Evolutionary conservation across 1,140 invertebrate species (phyloP).

Genomic region (Phymastichus coffea): DNA sequence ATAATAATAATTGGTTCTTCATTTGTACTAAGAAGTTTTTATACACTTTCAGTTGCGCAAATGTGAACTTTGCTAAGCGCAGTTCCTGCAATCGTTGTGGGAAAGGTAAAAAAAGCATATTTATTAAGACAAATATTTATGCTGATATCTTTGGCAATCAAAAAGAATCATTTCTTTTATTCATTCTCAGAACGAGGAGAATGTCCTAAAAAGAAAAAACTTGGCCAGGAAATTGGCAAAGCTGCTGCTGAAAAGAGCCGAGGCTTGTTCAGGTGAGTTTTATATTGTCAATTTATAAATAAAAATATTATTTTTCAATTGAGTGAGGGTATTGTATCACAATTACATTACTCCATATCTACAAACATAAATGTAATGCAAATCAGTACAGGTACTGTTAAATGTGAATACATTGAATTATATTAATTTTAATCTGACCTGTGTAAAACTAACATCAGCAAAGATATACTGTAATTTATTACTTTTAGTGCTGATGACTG

Average conservation of each 20-base stretch:
- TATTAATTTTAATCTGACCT: no score
- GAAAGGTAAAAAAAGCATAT: slow-evolving; percentile 57
- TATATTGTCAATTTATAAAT: not conserved
- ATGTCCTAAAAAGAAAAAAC: slow-evolving; percentile 79
- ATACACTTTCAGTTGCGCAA: slow-evolving; percentile 72
- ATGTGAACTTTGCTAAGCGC: slow-evolving; percentile 92
- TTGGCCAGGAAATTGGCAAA: slow-evolving; percentile 97
- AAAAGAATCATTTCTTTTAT: slow-evolving; percentile 24
- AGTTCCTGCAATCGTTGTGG: slow-evolving; percentile 90
- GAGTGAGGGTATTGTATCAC: no score
- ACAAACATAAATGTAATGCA: no score
- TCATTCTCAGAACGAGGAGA: slow-evolving; percentile 59
- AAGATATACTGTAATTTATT: slow-evolving; percentile 16
- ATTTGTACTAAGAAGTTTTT: not conserved
- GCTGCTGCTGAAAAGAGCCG: slow-evolving; percentile 96
- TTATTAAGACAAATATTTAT: not conserved
- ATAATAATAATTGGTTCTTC: not conserved
- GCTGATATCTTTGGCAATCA: not conserved
- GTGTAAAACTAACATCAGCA: no score
- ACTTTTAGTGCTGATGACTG: slow-evolving; percentile 96
- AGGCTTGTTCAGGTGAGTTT: slow-evolving; percentile 74
- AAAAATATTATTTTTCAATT: no score
- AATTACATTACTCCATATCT: no score
- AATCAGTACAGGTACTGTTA: no score
- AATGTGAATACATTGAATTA: no score